Base-by-base conservation (phyloP, 2,888 invertebrate species). In the Hydropsyche betteni region DNA sequence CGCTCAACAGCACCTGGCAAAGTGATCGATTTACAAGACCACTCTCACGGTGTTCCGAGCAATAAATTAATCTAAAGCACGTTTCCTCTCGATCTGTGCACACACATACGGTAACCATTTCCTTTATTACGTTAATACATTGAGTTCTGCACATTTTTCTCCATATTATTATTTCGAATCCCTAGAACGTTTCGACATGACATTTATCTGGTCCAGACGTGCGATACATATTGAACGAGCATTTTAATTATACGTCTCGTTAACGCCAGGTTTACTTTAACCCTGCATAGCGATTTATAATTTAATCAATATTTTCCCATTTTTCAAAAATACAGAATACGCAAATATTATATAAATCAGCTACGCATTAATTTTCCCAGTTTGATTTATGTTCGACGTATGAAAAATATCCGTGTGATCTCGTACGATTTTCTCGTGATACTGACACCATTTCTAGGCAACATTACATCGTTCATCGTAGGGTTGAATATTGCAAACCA, bases 1-100 rank as follows among this genome's bases (percentile, higher is more conserved):
- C 68, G 72, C 34, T 72, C 44, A 33, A 70, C 74, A 24, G 72
- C 61, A 72, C 68, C 68, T 36, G 68, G 51, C 51, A 68, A 33
- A 68, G 50, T 74, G 74, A 74, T 74, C 74, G 68, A 50, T 74
- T 74, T 74, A 74, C 74, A 44, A 68, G 51, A 50, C 24, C 50
- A n/a, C 74, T 74, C 68, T 74, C 74, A 68, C 74, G 68, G 74
- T 74, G 68, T 73, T 73, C 73, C 58, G 36, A 58, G 36, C 64
- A 38, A 24, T 58, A 50, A 61, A 34, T 68, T 33, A 36, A 68
- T 34, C 68, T 38, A 68, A 68, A 68, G 10, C 68, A 36, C 36
- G 68, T 68, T 68, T 68, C 34, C 24, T 33, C 24, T 24, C 24
- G 24, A 24, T 24, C 24, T 24, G 24, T 24, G 2, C 24, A 14